Percentiles rank a stretch among this genome's conserved stretches.
phyloP scores from a whole-genome alignment of 2,888 invertebrate genomes.

The Hirtodrosophila duncani region DNA sequence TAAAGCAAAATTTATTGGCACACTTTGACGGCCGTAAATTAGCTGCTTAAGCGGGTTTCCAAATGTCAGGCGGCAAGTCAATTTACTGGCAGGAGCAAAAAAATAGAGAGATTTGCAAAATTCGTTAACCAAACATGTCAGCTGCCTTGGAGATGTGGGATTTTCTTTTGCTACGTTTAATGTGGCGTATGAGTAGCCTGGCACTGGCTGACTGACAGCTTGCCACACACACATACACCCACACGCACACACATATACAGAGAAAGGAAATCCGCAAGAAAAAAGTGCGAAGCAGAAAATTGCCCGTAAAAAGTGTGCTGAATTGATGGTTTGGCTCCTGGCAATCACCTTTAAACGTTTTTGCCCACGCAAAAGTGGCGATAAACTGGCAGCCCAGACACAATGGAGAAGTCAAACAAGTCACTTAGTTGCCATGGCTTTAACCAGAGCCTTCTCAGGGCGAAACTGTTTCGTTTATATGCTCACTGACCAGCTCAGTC shows the following conservation, averaged over 20 bases:
- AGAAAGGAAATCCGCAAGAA: constrained; percentile 11
- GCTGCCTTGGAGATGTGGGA: constrained; percentile 13
- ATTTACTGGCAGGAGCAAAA: constrained; percentile 28
- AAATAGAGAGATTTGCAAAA: constrained; percentile 4
- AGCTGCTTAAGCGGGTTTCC: constrained; percentile 33
- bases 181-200: constrained; percentile 34
- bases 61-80: constrained; percentile 54
- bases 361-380: constrained; percentile 17
- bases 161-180: constrained; percentile 8
- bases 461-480: too few species aligned
- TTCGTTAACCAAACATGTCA: constrained; percentile 28
- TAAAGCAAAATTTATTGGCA: constrained; percentile 63
- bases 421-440: constrained; percentile 49
- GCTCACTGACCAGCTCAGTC: too few species aligned
- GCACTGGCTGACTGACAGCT: constrained; percentile 29
- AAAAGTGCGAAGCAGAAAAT: constrained; percentile 24
- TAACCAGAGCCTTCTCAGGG: too few species aligned
- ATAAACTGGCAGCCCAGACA: constrained; percentile 38
- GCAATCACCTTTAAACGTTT: constrained; percentile 44
- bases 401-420: constrained; percentile 66
- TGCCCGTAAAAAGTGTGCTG: constrained; percentile 13
- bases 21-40: constrained; percentile 64
- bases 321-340: constrained; percentile 21
- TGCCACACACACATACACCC: too few species aligned
- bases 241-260: constrained; percentile 9